phyloP scores from a whole-genome alignment of 2,113 vertebrate species.

The Willisornis vidua region DNA sequence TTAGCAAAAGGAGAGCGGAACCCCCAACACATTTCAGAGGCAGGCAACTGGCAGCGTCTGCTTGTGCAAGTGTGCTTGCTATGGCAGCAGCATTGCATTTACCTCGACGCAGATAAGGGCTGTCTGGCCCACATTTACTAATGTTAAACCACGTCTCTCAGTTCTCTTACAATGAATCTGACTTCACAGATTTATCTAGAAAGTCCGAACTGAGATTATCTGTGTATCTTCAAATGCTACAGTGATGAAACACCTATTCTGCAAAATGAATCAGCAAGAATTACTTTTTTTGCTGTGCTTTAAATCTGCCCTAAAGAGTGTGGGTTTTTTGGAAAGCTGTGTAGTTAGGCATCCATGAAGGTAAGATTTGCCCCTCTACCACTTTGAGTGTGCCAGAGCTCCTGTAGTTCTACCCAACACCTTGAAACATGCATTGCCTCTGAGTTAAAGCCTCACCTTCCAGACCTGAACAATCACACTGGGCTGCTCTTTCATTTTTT shows the following conservation, averaged over 20 bases:
- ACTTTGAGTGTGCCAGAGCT: neutral
- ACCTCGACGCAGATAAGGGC: neutral
- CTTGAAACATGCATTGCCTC: neutral
- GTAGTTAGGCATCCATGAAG: neutral
- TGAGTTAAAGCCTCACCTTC: neutral
- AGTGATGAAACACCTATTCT: neutral
- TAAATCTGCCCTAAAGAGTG: neutral
- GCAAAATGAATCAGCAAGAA: neutral
- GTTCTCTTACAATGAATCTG: neutral
- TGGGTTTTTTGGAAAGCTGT: neutral
- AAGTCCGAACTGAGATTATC: neutral
- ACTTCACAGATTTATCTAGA: neutral
- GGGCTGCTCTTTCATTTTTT: neutral
- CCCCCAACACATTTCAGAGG: neutral
- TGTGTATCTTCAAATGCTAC: neutral
- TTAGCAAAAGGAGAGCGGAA: neutral
- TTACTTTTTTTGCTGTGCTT: neutral
- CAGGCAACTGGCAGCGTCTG: neutral
- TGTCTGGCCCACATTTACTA: neutral
- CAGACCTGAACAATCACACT: neutral
- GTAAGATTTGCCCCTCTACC: neutral
- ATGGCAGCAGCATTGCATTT: accelerated
- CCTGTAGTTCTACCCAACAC: neutral
- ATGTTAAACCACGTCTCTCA: neutral
- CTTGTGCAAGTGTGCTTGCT: neutral